Base-by-base conservation (phyloP, 2,797 vertebrate species). In the Microchirus variegatus region DNA sequence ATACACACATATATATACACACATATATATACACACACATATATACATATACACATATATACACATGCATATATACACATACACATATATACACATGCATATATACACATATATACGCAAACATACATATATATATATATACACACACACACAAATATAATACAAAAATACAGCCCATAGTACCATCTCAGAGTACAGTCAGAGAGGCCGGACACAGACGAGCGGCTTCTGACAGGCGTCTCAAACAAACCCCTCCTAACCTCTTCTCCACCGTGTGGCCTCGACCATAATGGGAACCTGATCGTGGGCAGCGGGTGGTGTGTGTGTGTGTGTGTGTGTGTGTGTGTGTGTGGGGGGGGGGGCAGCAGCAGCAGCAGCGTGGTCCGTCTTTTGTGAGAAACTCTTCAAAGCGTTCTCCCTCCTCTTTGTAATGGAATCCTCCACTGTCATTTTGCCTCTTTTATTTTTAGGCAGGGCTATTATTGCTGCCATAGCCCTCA, bases 371-470 rank as follows among this genome's bases (percentile, higher is more conserved):
- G 19, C 5, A 8, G 16, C 57, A 53, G 61, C 49, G 70, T 65
- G 78, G 76, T 85, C 83, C 70, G 63, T 87, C 80, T 83, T 91
- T 90, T 77, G 80, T 67, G 69, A 74, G 65, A 59, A 82, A 80
- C 55, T 73, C 85, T 87, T 89, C 80, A 90, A 92, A 91, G 81
- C 73, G 10, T 54, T 54, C 66, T 68, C 71, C 73, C 67, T 77
- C 86, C 80, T 90, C 83, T 91, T 91, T 91, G 85, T 91, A 90
- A 89, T 69, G 80, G 70, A 84, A 91, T 81, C 75, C 73, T 79
- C 78, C 84, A 82, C 79, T 89, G 91, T 91, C 88, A 90, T 92
- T 91, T 88, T 80, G 83, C 59, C 65, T 81, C 87, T 87, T 89
- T 90, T 92, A 90, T 89, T 91, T 92, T 90, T 87, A 90, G 68